These are phyloP conservation scores for Sarcophaga carnaria DNA, from an alignment of 2,888 invertebrate genomes.

Conservation along the genomic window DNA sequence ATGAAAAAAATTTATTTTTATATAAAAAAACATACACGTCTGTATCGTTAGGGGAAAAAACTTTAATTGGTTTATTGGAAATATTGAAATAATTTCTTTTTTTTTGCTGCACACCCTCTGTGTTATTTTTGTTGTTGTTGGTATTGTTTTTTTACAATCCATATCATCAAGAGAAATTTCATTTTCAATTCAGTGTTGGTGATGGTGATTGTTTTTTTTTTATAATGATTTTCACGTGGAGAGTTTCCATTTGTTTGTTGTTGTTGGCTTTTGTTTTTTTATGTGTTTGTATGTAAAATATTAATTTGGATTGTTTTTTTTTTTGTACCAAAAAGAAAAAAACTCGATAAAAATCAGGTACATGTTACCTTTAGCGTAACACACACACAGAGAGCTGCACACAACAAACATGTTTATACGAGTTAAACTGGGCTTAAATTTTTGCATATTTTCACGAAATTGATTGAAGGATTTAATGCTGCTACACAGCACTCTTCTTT, in stretches of 20 bases:
- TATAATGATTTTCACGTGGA: constrained; percentile 14
- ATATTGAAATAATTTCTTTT: constrained; percentile 65
- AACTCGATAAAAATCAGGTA: constrained; percentile 45
- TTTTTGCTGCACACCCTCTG: not conserved
- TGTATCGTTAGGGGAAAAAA: constrained; percentile 51
- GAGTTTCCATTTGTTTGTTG: constrained; percentile 30
- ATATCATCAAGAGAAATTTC: constrained; percentile 45
- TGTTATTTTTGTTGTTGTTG: not conserved
- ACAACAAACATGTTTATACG: constrained; percentile 49
- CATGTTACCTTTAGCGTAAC: not conserved
- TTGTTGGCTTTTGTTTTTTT: not conserved
- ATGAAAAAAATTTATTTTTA: not conserved
- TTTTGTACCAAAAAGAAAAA: not conserved
- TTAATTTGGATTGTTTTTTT: not conserved
- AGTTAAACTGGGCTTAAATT: constrained; percentile 49
- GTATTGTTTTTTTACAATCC: not conserved
- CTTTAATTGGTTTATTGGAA: constrained; percentile 70
- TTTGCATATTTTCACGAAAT: constrained; percentile 38
- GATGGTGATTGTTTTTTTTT: constrained; percentile 8
- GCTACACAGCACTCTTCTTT: not conserved
- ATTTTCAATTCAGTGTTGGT: constrained; percentile 40
- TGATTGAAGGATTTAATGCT: constrained; percentile 41
- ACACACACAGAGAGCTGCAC: not conserved
- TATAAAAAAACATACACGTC: constrained; percentile 19
- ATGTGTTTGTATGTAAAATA: not conserved